Conservation (phyloP, 1,140 invertebrate species). For the Frieseomelitta varia region DNA sequence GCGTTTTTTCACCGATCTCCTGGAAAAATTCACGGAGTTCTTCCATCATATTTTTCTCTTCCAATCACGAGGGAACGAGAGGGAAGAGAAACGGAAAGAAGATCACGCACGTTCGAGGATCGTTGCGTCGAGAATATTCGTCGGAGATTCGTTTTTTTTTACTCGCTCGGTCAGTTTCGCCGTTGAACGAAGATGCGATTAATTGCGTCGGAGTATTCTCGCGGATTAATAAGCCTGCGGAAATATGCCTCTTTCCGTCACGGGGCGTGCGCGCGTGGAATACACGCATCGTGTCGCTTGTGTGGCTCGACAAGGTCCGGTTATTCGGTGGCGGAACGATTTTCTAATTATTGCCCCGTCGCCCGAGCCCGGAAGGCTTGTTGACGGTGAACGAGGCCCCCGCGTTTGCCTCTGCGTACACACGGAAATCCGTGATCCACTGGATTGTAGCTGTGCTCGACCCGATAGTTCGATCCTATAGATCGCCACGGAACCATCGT, state of each 20-base stretch:
- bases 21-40: not conserved
- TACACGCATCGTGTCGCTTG: slow-evolving; percentile 52
- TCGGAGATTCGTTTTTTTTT: not conserved
- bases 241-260: slow-evolving; percentile 62
- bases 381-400: slow-evolving; percentile 35
- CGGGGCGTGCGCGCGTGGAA: slow-evolving; percentile 29
- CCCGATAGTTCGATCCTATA: slow-evolving; percentile 51
- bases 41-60: not conserved
- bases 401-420: slow-evolving; percentile 44
- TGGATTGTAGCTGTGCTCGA: slow-evolving; percentile 31
- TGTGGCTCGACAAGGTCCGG: slow-evolving; percentile 59
- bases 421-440: slow-evolving; percentile 50
- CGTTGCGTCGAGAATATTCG: not conserved
- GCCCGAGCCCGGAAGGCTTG: slow-evolving; percentile 59
- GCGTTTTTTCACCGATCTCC: not conserved
- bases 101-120: not conserved
- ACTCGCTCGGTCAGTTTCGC: not conserved
- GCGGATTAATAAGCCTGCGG: slow-evolving; percentile 56
- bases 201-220: slow-evolving; percentile 54
- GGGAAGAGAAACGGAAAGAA: not conserved
- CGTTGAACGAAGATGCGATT: slow-evolving; percentile 27
- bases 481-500: slow-evolving; percentile 25
- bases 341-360: slow-evolving; percentile 71
- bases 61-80: too few species aligned
- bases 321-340: slow-evolving; percentile 69